Base-by-base conservation (phyloP, 2,797 vertebrate genomes). In the Lophotriccus pileatus region DNA sequence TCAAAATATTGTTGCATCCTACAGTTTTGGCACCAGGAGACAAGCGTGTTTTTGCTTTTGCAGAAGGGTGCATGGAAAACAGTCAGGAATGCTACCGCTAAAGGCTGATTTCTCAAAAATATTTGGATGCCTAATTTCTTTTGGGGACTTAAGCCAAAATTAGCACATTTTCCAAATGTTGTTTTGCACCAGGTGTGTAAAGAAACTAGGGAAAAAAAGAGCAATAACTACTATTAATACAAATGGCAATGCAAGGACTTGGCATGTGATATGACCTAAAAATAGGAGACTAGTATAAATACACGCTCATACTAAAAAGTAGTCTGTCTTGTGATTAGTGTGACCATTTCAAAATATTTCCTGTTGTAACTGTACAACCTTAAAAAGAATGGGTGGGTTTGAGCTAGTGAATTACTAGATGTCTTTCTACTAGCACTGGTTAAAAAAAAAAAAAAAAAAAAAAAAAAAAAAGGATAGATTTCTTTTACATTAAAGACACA, bases 331-430 rank as follows among this genome's bases (percentile, higher is more conserved):
- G 87, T 97, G 96, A 96, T 94, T 77, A 81, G 37, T 70, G 52
- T 64, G 67, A 76, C 67, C 46, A 84, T 96, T 97, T 94, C 85
- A 96, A 97, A 96, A 90, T 94, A 93, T 96, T 96, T 97, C 96
- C 95, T 96, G 93, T 95, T 96, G 83, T 88, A 56, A 90, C 39
- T 63, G 25, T 91, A 88, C 30, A 94, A 74, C 37, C 86, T 85
- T 74, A 39, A 87, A 75, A 85, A 68, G 30, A 92, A 92, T 81
- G 10, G 7, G 28, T 74, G 27, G 10, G 22, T 49, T 82, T 89
- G 56, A 84, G 32, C 24, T 70, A 36, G 27, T 44, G 24, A 82
- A 76, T 67, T 59, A 11, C 24, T 87, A 66, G 32, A 36, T 92
- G n/a, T 76, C 58, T 60, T 90, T 81, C 50, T 67, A 39, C 28